phyloP scores from a whole-genome alignment of 2,888 invertebrate genomes.

The Tinea trinotella region DNA sequence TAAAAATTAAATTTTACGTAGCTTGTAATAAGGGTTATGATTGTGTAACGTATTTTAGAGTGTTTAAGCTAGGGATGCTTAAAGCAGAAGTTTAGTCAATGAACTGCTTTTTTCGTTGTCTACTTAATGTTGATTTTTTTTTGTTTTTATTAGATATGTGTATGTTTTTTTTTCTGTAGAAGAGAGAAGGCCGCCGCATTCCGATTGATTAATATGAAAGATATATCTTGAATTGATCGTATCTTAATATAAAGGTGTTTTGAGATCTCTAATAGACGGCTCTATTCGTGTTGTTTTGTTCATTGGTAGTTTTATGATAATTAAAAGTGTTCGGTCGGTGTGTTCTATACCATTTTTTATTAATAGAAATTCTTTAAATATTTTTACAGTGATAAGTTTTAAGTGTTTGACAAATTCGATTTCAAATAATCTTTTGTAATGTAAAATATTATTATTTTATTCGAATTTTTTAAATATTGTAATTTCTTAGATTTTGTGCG shows the following conservation, averaged over 20 bases:
- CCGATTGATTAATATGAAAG: constrained; percentile 50
- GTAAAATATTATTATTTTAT: too few relatives aligned
- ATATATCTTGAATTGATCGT: constrained; percentile 38
- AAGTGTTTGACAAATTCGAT: background rate
- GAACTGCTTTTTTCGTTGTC: constrained; percentile 47
- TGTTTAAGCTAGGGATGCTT: constrained; percentile 28
- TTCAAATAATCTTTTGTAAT: background rate
- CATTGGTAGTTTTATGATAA: constrained; percentile 33
- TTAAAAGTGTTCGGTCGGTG: constrained; percentile 37
- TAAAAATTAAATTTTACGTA: constrained; percentile 15
- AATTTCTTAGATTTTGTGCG: too few relatives aligned
- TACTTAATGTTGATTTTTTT: constrained; percentile 52
- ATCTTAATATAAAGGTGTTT: constrained; percentile 60
- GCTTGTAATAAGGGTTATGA: constrained; percentile 23
- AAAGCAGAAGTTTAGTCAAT: constrained; percentile 48
- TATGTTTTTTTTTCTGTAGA: constrained; percentile 41
- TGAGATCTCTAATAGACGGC: constrained; percentile 55
- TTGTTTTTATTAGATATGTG: constrained; percentile 63
- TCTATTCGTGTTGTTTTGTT: constrained; percentile 36
- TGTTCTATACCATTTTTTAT: background rate
- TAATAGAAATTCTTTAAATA: background rate
- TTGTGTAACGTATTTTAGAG: constrained; percentile 20
- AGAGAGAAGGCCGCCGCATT: constrained; percentile 39
- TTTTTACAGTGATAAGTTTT: background rate
- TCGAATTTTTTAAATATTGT: too few relatives aligned